A percentile compares a stretch with the other conserved stretches of the same genome.
Evolutionary conservation across 2,888 invertebrate genomes (phyloP).

Genomic region (Cantharis nigra): DNA sequence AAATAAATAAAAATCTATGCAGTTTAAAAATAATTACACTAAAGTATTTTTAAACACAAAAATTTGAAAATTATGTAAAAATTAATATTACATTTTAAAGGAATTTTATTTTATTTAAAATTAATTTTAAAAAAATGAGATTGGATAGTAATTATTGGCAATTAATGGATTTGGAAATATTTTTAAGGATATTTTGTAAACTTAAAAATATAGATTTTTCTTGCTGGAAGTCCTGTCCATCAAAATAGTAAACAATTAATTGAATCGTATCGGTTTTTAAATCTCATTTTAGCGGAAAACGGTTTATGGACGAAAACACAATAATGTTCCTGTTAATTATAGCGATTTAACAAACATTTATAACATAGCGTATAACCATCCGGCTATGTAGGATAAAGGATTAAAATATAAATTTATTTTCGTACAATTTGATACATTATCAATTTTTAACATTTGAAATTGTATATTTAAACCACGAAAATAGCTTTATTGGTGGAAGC

Average conservation of each 20-base stretch:
- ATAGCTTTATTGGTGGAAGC: neutral
- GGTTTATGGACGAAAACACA: neutral
- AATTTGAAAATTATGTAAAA: too few species aligned
- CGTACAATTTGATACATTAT: neutral
- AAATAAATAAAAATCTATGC: neutral
- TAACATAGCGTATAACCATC: neutral
- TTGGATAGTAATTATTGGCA: too few species aligned
- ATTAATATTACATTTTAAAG: too few species aligned
- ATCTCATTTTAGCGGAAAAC: neutral
- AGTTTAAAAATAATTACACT: neutral
- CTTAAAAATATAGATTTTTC: too few species aligned
- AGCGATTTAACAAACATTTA: neutral
- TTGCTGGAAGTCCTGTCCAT: neutral
- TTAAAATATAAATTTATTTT: neutral
- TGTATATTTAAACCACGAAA: neutral
- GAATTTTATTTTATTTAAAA: too few species aligned
- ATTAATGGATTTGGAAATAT: neutral
- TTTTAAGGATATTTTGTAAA: neutral
- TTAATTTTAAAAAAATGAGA: too few species aligned
- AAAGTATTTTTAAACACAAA: too few species aligned
- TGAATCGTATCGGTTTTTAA: neutral
- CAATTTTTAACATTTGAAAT: neutral
- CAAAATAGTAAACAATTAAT: neutral
- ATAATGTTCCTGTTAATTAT: neutral
- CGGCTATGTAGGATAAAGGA: neutral